These are phyloP conservation scores for Thamnophis elegans DNA, from an alignment of 2,797 vertebrate genomes.

Conservation along the genomic window DNA sequence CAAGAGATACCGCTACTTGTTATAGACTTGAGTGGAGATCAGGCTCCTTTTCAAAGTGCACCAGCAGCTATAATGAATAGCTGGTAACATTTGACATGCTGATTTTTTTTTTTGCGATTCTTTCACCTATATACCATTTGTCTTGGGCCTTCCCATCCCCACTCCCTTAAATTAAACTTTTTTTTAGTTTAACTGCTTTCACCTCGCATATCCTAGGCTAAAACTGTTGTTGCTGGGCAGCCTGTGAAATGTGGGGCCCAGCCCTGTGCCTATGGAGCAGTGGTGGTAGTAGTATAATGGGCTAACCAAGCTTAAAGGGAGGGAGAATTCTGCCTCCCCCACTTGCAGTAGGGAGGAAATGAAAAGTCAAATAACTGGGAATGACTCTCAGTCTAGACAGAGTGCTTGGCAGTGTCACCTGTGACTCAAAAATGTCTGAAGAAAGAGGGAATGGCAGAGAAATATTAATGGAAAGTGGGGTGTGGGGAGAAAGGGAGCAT, in stretches of 20 bases:
- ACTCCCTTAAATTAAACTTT: neutral
- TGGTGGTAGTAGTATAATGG: neutral
- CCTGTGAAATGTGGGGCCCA: neutral
- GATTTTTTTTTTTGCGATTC: neutral
- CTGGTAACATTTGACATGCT: neutral
- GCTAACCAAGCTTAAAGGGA: neutral
- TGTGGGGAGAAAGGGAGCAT: neutral
- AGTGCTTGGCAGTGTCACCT: constrained; percentile 31
- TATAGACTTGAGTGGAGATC: neutral
- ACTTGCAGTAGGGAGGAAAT: constrained; percentile 23
- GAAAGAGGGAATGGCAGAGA: constrained; percentile 26
- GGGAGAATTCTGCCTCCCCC: neutral
- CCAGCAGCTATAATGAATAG: neutral
- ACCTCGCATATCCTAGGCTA: neutral
- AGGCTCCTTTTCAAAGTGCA: neutral
- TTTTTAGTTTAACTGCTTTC: neutral
- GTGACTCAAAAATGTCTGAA: constrained; percentile 34
- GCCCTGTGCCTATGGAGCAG: neutral
- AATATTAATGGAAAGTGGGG: constrained; percentile 6
- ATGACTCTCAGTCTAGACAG: constrained; percentile 38
- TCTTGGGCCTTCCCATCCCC: neutral
- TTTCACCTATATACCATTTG: neutral
- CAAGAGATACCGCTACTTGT: neutral
- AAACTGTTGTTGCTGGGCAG: neutral
- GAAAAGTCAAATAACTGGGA: constrained; percentile 25